These are phyloP conservation scores for Halocynthia roretzi DNA, from an alignment of 23 tunicate species.

Conservation along the genomic window DNA sequence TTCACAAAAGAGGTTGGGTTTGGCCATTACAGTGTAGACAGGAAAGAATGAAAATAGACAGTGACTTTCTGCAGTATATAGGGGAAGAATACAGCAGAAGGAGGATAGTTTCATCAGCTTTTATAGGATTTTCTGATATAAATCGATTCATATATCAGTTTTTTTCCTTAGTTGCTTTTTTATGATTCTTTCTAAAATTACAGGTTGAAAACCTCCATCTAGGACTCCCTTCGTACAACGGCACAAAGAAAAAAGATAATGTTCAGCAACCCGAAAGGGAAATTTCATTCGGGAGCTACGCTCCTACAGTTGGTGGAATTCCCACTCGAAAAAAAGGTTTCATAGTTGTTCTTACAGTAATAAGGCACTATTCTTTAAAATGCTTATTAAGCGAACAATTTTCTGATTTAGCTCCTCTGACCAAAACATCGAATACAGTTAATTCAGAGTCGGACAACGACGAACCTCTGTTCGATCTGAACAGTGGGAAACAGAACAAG, in stretches of 20 bases:
- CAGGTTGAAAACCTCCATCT: constrained; percentile 73
- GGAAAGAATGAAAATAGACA: too few species aligned
- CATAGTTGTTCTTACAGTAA: background rate
- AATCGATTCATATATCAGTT: too few species aligned
- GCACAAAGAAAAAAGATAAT: background rate
- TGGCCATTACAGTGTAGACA: too few species aligned
- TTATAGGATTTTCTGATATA: too few species aligned
- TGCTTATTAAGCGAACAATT: background rate
- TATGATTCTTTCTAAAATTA: background rate
- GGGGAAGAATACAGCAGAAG: background rate
- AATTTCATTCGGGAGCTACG: constrained; percentile 74
- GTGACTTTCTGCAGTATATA: background rate
- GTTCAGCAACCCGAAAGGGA: constrained; percentile 48
- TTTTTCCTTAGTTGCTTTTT: too few species aligned
- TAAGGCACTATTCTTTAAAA: background rate
- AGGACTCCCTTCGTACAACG: constrained; percentile 38
- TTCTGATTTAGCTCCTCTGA: constrained; percentile 6
- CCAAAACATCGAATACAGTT: background rate
- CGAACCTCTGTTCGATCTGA: constrained; percentile 70
- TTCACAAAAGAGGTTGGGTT: too few species aligned
- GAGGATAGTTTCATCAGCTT: too few species aligned
- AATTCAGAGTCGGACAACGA: constrained; percentile 48
- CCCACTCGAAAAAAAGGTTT: constrained; percentile 38
- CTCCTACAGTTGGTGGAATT: constrained; percentile 47
- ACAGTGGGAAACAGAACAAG: constrained; percentile 48